These are phyloP conservation scores for Stichopus chloronotus DNA, from an alignment of 35 echinoderm and acorn worm species.

Conservation along the genomic window DNA sequence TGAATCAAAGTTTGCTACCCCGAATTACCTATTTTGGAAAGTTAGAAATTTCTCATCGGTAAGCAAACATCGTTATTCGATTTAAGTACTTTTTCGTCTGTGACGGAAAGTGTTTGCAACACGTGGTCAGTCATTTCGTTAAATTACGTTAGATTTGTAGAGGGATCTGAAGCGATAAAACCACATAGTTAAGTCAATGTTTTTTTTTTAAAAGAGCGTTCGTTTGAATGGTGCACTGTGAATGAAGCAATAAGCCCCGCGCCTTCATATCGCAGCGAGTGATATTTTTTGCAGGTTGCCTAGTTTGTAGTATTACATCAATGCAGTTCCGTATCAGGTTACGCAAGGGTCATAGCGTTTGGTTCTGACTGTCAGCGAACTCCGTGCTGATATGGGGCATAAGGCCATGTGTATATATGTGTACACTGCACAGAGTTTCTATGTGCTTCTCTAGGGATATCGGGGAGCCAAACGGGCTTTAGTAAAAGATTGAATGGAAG, in stretches of 20 bases:
- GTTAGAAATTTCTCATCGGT: background rate
- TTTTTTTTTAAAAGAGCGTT: background rate
- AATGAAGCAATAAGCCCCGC: background rate
- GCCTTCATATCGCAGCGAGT: too few relatives aligned
- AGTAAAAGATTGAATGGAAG: too few relatives aligned
- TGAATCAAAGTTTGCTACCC: background rate
- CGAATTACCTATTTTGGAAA: background rate
- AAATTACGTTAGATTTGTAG: too few relatives aligned
- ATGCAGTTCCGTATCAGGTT: background rate
- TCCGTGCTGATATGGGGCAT: background rate
- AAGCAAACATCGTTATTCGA: too few relatives aligned
- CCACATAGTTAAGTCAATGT: background rate
- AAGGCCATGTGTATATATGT: background rate
- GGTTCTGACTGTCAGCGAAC: background rate
- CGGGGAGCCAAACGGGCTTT: too few relatives aligned
- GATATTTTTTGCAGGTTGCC: too few relatives aligned
- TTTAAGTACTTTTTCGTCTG: too few relatives aligned
- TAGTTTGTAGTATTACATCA: background rate
- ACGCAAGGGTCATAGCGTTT: background rate
- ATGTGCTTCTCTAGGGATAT: background rate
- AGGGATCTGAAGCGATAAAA: too few relatives aligned
- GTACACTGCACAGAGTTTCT: background rate
- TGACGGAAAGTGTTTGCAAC: too few relatives aligned
- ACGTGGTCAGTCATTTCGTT: too few relatives aligned
- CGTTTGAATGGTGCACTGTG: background rate